Percentiles rank a stretch among this genome's conserved stretches.
Evolutionary conservation across 2,797 vertebrate genomes (phyloP).

Genomic region (Scarus forsteni): DNA sequence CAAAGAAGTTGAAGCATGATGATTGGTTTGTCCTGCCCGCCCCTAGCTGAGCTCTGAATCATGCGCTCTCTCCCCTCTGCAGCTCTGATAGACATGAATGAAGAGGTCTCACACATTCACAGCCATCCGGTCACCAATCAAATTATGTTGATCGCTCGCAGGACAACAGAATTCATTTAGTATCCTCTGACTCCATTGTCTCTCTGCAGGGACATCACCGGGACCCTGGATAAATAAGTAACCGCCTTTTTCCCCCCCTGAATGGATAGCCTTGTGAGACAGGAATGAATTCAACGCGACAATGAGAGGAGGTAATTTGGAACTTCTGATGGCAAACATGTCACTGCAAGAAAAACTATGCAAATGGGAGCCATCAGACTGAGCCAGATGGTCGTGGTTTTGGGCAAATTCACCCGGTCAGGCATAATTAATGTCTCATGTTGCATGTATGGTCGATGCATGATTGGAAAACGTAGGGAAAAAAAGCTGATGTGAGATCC

Average conservation of each 20-base stretch:
- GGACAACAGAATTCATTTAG: slow-evolving; percentile 83
- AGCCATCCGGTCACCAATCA: slow-evolving; percentile 85
- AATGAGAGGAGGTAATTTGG: slow-evolving; percentile 74
- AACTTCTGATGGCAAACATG: slow-evolving; percentile 76
- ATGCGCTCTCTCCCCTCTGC: slow-evolving; percentile 71
- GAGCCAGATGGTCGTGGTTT: slow-evolving; percentile 83
- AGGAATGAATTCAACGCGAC: slow-evolving; percentile 71
- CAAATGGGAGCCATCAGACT: slow-evolving; percentile 78
- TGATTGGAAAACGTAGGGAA: slow-evolving; percentile 65
- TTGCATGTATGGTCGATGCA: slow-evolving; percentile 71
- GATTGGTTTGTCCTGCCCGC: no score
- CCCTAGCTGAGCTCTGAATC: slow-evolving; percentile 55
- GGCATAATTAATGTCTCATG: slow-evolving; percentile 75
- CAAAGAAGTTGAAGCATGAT: no score
- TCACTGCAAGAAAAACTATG: slow-evolving; percentile 69
- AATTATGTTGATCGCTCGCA: slow-evolving; percentile 82
- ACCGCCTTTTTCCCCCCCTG: slow-evolving; percentile 66
- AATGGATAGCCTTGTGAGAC: slow-evolving; percentile 63
- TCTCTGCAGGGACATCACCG: slow-evolving; percentile 65
- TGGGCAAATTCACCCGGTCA: slow-evolving; percentile 79
- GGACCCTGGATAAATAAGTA: slow-evolving; percentile 76
- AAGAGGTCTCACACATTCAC: slow-evolving; percentile 79
- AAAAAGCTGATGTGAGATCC: slow-evolving; percentile 54
- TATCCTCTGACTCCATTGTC: slow-evolving; percentile 75
- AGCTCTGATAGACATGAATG: slow-evolving; percentile 76